Evolutionary conservation across 2,113 vertebrate species (phyloP).

Genomic region (Phrynocephalus versicolor): DNA sequence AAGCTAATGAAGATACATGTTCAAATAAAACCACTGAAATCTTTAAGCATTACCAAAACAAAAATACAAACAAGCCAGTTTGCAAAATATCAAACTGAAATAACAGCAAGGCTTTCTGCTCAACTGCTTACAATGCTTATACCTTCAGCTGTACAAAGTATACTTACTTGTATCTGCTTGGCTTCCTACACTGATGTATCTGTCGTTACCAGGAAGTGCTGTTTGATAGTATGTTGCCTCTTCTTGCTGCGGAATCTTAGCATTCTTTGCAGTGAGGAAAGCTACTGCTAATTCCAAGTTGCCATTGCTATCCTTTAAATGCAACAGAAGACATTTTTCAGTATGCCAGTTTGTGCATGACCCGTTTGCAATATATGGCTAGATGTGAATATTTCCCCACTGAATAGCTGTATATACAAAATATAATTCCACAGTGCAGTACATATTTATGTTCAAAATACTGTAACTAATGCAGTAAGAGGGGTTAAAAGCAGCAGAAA

Average conservation of each 20-base stretch:
- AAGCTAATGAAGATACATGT: not conserved
- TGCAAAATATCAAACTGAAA: constrained; percentile 3
- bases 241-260: constrained; percentile 91
- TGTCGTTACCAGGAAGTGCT: constrained; percentile 89
- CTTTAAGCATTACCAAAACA: not conserved
- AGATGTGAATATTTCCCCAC: too few species aligned
- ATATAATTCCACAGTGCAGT: not conserved
- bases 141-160: constrained; percentile 18
- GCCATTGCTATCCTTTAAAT: constrained; percentile 92
- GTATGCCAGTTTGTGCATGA: not conserved
- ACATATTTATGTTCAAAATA: not conserved
- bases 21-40: constrained; percentile 1
- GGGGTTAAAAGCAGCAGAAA: too few species aligned
- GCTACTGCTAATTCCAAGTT: constrained; percentile 94
- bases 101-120: not conserved
- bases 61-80: not conserved
- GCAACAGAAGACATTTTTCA: constrained; percentile 25
- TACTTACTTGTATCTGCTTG: constrained; percentile 95
- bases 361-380: not conserved
- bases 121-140: constrained; percentile 13
- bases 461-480: too few species aligned
- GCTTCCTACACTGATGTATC: constrained; percentile 97
- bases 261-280: constrained; percentile 93
- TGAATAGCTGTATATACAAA: not conserved
- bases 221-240: constrained; percentile 93